Evolutionary conservation across 2,113 vertebrate genomes (phyloP).

Genomic region (Microtus oregoni): DNA sequence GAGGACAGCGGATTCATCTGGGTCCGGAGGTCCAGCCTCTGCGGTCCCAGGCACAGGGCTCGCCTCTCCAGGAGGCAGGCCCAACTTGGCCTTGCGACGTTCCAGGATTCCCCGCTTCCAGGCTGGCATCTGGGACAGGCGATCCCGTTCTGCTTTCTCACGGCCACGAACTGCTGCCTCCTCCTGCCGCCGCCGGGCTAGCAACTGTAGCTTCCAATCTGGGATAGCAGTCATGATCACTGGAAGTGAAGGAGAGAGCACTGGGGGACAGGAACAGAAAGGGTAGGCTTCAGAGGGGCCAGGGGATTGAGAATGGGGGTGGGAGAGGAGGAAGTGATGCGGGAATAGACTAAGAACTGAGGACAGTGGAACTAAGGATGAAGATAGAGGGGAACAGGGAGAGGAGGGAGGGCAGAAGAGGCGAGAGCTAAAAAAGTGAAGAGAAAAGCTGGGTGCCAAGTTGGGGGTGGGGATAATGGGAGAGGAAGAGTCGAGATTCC

Average conservation of each 20-base stretch:
- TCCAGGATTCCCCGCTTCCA: constrained; percentile 94
- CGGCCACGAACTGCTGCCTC: constrained; percentile 89
- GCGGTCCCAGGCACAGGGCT: constrained; percentile 59
- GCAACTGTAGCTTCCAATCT: constrained; percentile 93
- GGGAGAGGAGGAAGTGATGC: background rate
- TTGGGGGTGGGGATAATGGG: background rate
- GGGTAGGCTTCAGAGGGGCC: background rate
- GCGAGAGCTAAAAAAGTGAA: background rate
- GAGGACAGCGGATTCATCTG: constrained; percentile 82
- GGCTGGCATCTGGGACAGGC: constrained; percentile 92
- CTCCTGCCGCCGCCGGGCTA: constrained; percentile 91
- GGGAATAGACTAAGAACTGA: background rate
- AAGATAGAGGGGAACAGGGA: background rate
- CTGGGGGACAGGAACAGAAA: constrained; percentile 60
- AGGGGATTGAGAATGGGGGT: background rate
- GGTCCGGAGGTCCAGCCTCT: constrained; percentile 72
- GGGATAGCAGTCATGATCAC: constrained; percentile 87
- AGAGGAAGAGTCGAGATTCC: constrained; percentile 39
- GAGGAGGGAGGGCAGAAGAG: background rate
- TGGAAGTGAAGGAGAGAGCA: background rate
- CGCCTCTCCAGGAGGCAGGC: constrained; percentile 80
- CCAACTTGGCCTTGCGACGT: constrained; percentile 89
- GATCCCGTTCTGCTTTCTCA: constrained; percentile 90
- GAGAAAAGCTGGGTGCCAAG: background rate
- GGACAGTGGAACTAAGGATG: background rate